A percentile compares a stretch with the other conserved stretches of the same genome.
Conservation (phyloP, 2,888 invertebrate genomes). For the Gymnoscelis rufifasciata region DNA sequence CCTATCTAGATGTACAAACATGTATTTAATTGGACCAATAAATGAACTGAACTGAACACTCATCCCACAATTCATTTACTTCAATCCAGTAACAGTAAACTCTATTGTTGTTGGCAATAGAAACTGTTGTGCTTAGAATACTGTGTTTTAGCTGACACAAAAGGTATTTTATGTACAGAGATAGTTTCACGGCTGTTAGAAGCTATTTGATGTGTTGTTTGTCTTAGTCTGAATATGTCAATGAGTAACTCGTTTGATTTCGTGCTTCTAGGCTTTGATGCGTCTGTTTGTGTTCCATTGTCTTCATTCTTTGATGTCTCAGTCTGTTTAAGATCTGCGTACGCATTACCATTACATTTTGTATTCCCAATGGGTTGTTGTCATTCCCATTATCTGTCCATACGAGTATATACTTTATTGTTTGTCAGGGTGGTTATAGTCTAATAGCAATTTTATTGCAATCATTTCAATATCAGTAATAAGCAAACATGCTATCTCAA, state of each 20-base stretch:
- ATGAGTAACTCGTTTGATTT: slow-evolving; percentile 4
- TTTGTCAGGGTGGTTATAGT: no score
- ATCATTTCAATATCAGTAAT: no score
- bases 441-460: no score
- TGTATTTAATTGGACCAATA: no score
- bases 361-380: no score
- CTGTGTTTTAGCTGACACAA: slow-evolving; percentile 8
- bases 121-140: slow-evolving; percentile 5
- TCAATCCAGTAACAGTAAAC: no score
- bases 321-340: not conserved
- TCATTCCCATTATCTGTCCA: no score
- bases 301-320: slow-evolving; percentile 2
- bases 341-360: not conserved
- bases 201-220: slow-evolving; percentile 8
- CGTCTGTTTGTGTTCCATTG: slow-evolving; percentile 9
- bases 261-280: slow-evolving; percentile 12
- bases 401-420: no score
- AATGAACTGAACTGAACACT: no score
- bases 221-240: slow-evolving; percentile 7
- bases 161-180: slow-evolving; percentile 9
- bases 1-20: no score
- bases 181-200: slow-evolving; percentile 4
- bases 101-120: slow-evolving; percentile 10
- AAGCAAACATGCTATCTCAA: no score
- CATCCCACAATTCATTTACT: no score